phyloP scores from a whole-genome alignment of 2,113 vertebrate species.

The Lethenteron reissneri region DNA sequence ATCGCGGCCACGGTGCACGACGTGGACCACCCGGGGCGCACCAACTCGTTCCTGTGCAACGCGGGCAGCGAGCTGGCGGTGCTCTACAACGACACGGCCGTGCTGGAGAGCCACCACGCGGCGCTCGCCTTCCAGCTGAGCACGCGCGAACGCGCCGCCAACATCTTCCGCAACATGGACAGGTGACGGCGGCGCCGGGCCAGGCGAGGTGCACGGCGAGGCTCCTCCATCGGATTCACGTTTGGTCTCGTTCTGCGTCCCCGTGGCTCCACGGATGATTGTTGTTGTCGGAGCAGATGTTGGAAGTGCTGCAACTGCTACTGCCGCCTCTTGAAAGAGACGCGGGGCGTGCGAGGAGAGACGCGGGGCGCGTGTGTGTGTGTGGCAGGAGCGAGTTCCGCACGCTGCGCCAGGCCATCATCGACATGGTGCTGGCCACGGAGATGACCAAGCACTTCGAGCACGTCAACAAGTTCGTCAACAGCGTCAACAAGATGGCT shows the following conservation, averaged over 20 bases:
- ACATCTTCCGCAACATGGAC: slow-evolving; percentile 85
- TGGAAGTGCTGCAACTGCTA: no score
- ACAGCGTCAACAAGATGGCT: slow-evolving; percentile 80
- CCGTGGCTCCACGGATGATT: no score
- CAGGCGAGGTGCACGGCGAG: no score
- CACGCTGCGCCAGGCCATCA: slow-evolving; percentile 64
- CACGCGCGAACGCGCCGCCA: slow-evolving; percentile 54
- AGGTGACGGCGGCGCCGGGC: slow-evolving; percentile 25
- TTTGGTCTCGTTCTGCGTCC: no score
- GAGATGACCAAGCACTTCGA: slow-evolving; percentile 96
- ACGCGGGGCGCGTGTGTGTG: no score
- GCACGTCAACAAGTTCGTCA: slow-evolving; percentile 88
- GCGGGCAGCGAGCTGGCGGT: slow-evolving; percentile 74
- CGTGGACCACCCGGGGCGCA: slow-evolving; percentile 68
- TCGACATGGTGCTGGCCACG: slow-evolving; percentile 90
- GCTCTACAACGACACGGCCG: slow-evolving; percentile 77
- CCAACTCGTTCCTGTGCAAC: slow-evolving; percentile 87
- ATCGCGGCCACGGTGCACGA: slow-evolving; percentile 85
- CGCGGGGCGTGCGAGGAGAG: no score
- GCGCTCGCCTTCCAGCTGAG: slow-evolving; percentile 87
- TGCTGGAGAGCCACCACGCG: slow-evolving; percentile 76
- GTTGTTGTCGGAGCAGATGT: no score
- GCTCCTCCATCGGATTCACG: no score
- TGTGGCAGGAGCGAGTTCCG: slow-evolving; percentile 54
- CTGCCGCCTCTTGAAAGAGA: no score